These are phyloP conservation scores for Globia sparganii DNA, from an alignment of 2,888 invertebrate species.

Conservation along the genomic window DNA sequence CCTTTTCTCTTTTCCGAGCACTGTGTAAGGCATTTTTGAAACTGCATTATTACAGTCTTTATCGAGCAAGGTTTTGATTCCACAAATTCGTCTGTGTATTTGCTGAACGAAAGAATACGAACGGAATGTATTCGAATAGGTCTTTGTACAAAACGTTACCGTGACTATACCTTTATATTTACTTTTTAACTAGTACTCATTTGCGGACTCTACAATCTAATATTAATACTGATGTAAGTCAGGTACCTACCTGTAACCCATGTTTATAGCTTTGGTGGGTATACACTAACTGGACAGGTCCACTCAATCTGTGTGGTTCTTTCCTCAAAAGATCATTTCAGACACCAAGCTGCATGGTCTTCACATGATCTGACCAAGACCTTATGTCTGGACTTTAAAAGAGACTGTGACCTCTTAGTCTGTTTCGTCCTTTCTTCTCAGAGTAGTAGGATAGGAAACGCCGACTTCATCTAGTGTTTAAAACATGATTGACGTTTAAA, in stretches of 20 bases:
- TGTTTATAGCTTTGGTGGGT: neutral
- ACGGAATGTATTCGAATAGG: neutral
- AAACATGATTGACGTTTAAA: neutral
- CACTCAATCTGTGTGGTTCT: neutral
- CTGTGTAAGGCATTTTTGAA: slow-evolving; percentile 7
- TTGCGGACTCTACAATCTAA: neutral
- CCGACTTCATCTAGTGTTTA: neutral
- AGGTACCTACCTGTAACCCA: too few species aligned
- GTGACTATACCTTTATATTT: neutral
- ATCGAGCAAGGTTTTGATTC: slow-evolving; percentile 9
- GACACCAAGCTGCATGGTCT: neutral
- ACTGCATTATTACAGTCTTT: slow-evolving; percentile 7
- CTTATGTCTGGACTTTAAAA: neutral
- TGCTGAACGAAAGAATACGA: slow-evolving; percentile 1
- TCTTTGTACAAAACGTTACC: neutral
- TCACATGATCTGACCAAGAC: neutral
- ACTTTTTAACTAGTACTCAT: neutral
- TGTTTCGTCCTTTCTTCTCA: neutral
- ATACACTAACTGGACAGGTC: neutral
- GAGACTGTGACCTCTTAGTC: neutral
- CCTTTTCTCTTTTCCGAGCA: slow-evolving; percentile 6
- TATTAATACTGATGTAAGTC: neutral
- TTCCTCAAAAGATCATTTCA: neutral
- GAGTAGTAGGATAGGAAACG: too few species aligned
- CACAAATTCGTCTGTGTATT: slow-evolving; percentile 7